Conservation (phyloP, 2,113 vertebrate species). For the Hippocampus barbouri region DNA sequence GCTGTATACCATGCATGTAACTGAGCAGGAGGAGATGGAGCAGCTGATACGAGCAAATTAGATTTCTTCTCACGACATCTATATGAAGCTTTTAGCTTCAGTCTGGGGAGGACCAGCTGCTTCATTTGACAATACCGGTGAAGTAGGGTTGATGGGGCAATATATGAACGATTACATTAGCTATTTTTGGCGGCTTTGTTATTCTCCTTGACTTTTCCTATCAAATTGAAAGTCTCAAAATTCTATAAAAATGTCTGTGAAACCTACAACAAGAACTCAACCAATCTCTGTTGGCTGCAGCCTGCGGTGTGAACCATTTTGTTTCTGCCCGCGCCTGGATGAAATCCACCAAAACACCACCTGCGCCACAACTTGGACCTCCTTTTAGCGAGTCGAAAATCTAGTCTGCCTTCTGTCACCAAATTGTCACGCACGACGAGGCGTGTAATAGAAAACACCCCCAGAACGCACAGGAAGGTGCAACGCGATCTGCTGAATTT, state of each 20-base stretch:
- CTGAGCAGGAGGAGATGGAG: conserved; percentile 43
- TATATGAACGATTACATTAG: conserved; percentile 1
- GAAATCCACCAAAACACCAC: too few relatives aligned
- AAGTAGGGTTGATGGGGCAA: not conserved
- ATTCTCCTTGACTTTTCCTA: not conserved
- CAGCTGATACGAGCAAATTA: conserved; percentile 48
- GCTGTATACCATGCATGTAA: conserved; percentile 29
- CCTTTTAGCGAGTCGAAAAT: too few relatives aligned
- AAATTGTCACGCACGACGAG: too few relatives aligned
- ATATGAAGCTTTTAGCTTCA: conserved; percentile 20
- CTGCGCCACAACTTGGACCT: too few relatives aligned
- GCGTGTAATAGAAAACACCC: too few relatives aligned
- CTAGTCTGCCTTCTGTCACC: too few relatives aligned
- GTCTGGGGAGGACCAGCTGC: conserved; percentile 3
- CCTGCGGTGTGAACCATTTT: too few relatives aligned
- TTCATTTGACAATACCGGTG: not conserved
- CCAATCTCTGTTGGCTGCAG: too few relatives aligned
- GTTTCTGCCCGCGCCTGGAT: too few relatives aligned
- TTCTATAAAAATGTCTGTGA: not conserved
- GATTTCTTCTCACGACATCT: conserved; percentile 44
- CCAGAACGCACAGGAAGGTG: too few relatives aligned
- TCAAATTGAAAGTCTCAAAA: not conserved
- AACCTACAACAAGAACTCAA: too few relatives aligned
- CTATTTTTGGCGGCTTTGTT: not conserved
- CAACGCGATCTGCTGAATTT: too few relatives aligned